Conservation (phyloP, 2,113 vertebrate species). For the Myiopsitta monachus region DNA sequence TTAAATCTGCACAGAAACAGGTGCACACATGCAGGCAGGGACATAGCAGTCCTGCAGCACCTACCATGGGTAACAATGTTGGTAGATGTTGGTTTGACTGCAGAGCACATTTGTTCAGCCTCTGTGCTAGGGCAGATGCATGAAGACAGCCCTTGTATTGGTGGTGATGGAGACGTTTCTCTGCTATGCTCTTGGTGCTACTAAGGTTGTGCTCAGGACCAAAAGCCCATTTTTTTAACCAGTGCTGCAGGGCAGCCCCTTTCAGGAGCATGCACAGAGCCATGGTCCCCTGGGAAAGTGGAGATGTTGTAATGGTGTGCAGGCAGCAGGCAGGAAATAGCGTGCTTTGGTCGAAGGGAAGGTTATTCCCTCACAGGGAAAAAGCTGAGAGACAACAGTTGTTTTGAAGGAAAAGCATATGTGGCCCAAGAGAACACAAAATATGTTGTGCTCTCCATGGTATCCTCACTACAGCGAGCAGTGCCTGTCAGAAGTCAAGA, state of each 20-base stretch:
- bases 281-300: neutral
- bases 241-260: neutral
- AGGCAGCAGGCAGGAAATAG: neutral
- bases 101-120: neutral
- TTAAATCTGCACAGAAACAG: fast-evolving
- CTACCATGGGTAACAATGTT: fast-evolving
- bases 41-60: fast-evolving
- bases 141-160: fast-evolving
- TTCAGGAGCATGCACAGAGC: neutral
- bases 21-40: neutral
- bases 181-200: neutral
- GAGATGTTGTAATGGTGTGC: neutral
- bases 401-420: neutral
- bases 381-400: neutral
- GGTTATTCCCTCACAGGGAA: neutral
- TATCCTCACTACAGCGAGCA: neutral
- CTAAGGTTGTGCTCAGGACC: fast-evolving
- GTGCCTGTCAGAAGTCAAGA: neutral
- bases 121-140: neutral
- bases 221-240: fast-evolving
- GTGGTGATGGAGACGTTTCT: neutral
- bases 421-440: neutral
- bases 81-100: neutral
- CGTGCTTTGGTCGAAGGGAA: neutral
- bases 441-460: neutral